Percentiles rank a stretch among this genome's conserved stretches.
Evolutionary conservation across 1,140 invertebrate species (phyloP).

Genomic region (Chlorops oryzae): DNA sequence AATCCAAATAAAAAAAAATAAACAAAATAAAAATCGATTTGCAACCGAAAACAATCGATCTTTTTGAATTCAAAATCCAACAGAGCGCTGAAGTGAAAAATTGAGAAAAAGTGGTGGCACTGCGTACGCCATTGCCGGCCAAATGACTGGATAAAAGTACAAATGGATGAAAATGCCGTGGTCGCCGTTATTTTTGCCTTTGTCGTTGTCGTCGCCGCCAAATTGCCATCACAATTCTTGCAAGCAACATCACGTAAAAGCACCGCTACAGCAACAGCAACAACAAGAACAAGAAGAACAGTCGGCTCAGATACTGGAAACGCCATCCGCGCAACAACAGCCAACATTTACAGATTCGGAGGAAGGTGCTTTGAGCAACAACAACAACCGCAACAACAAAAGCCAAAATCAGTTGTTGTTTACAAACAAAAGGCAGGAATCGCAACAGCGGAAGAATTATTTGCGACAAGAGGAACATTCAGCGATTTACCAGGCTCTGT

Average conservation of each 20-base stretch:
- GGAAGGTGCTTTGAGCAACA: slow-evolving; percentile 4
- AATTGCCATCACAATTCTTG: slow-evolving; percentile 33
- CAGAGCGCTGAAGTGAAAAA: too few relatives aligned
- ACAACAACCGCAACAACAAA: slow-evolving; percentile 2
- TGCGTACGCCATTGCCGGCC: too few relatives aligned
- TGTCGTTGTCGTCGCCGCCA: slow-evolving; percentile 38
- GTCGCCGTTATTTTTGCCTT: slow-evolving; percentile 39
- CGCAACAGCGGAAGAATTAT: slow-evolving; percentile 9
- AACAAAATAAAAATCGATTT: slow-evolving; percentile 19
- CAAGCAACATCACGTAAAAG: slow-evolving; percentile 1
- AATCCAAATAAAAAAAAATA: too few relatives aligned
- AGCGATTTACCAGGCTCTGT: too few relatives aligned
- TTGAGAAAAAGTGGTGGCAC: too few relatives aligned
- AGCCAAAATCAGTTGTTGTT: background rate
- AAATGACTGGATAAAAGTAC: slow-evolving; percentile 45
- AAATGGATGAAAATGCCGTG: slow-evolving; percentile 48
- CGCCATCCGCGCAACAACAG: too few relatives aligned
- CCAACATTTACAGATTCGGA: background rate
- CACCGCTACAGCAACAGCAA: slow-evolving; percentile 2
- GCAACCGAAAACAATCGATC: slow-evolving; percentile 27
- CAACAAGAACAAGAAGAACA: background rate
- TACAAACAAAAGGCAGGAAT: background rate
- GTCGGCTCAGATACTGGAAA: background rate
- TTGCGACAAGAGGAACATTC: background rate
- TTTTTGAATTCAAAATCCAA: slow-evolving; percentile 26